Conservation (phyloP, 2,797 vertebrate species). For the Peromyscus melanophrys region DNA sequence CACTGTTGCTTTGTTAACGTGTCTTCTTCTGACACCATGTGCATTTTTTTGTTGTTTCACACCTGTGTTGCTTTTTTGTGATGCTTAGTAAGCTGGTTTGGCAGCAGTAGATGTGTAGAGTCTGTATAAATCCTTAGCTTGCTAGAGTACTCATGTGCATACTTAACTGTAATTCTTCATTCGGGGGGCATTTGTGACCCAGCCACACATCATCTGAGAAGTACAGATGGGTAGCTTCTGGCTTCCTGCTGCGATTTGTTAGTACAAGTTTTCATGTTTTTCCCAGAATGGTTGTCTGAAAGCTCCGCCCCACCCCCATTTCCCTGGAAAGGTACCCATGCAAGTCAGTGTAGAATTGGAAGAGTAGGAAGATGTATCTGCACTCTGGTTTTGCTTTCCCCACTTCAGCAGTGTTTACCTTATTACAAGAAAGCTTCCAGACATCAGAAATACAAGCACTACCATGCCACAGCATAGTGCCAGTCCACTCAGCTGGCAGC, state of each 20-base stretch:
- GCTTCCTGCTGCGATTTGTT: constrained; percentile 35
- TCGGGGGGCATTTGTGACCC: not conserved
- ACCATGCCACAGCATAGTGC: fast-evolving
- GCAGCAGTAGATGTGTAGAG: not conserved
- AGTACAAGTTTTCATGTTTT: constrained; percentile 48
- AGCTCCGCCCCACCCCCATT: not conserved
- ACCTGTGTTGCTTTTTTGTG: not conserved
- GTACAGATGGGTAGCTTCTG: not conserved
- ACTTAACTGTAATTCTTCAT: not conserved
- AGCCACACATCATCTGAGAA: not conserved
- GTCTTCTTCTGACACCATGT: not conserved
- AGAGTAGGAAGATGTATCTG: not conserved
- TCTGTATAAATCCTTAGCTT: not conserved
- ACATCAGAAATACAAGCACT: not conserved
- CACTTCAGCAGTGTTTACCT: not conserved
- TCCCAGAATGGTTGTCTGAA: not conserved
- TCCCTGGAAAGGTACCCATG: not conserved
- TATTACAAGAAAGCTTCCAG: not conserved
- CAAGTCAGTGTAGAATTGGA: not conserved
- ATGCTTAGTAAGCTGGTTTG: not conserved
- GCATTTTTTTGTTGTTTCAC: constrained; percentile 15
- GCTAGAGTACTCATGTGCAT: not conserved
- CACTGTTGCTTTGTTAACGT: not conserved
- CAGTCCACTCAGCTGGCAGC: not conserved
- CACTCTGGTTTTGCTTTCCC: not conserved